Base-by-base conservation (phyloP, 2,888 invertebrate species). In the Empis stercorea region DNA sequence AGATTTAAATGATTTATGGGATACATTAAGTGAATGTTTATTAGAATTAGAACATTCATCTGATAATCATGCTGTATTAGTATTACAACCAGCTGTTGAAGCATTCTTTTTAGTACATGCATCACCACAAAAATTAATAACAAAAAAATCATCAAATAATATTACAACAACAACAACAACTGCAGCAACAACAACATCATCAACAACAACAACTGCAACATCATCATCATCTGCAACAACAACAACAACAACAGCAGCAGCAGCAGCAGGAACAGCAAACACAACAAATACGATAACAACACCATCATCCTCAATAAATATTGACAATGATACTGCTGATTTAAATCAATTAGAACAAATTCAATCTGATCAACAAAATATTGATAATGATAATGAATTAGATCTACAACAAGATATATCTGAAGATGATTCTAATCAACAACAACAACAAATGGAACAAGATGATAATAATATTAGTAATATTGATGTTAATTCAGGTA, bases 41-140 rank as follows among this genome's bases (percentile, higher is more conserved):
- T 70, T 79, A 20, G 84, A 85, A 60, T 69, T 91, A 49, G 86
- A 87, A 55, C 79, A 84, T 59, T 87, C 87, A 27, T 84, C 85
- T 23, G 89, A 91, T 69, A 85, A 86, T 60, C 87, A 89, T 70
- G 88, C 88, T 38, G 89, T 89, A 16, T 75, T 89, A 30, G 86
- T 89, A 23, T 71, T 91, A 47, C 87, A 81, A 69, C 87, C 89
- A 23, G 84, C 88, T 6, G 89, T 92, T 4, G 91, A 92, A 68
- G 87, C 89, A 11, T 92, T 92, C 72, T 92, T 92, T 73, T 71
- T 91, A 46, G 87, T 89, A 3, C 88, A 91, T 62, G 85, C 87
- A 15, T 81, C 81, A 55, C 67, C 75, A 52, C 71, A 75, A 64
- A 62, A 61, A 51, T 56, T 54, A 2, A 51, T 55, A 2, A 38